Evolutionary conservation across 2,797 vertebrate species (phyloP).

Genomic region (Sarcophilus harrisii): DNA sequence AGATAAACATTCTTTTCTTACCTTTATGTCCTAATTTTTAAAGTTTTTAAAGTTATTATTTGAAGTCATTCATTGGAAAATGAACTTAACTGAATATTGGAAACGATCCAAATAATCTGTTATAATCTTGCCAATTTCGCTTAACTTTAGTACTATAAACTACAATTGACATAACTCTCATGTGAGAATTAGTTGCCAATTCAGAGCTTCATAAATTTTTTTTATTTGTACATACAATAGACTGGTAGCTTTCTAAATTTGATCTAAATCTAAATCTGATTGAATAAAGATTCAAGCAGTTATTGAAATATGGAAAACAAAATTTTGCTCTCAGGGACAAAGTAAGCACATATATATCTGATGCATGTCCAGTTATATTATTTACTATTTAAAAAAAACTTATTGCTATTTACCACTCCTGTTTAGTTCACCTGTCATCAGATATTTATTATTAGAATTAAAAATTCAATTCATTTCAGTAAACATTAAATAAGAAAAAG

Average conservation of each 20-base stretch:
- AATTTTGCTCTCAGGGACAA: not conserved
- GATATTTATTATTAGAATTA: not conserved
- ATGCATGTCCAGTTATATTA: not conserved
- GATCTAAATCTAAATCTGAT: no score
- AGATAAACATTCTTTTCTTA: constrained; percentile 6
- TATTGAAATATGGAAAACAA: not conserved
- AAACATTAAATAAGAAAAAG: not conserved
- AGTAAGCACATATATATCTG: not conserved
- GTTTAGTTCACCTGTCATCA: constrained; percentile 2
- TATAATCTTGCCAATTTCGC: not conserved
- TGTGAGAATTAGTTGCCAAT: not conserved
- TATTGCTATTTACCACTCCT: constrained; percentile 4
- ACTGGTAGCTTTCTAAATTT: constrained; percentile 43
- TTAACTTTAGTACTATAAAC: not conserved
- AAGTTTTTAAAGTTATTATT: constrained; percentile 3
- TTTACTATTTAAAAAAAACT: not conserved
- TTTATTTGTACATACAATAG: not conserved
- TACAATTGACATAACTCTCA: not conserved
- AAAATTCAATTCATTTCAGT: not conserved
- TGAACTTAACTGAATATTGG: not conserved
- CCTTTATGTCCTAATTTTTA: constrained; percentile 27
- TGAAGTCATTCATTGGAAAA: constrained; percentile 20
- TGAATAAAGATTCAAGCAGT: constrained; percentile 14
- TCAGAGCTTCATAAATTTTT: not conserved
- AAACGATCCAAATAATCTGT: constrained; percentile 2